These are phyloP conservation scores for Orchesella cincta DNA, from an alignment of 1,140 invertebrate species.

Conservation along the genomic window DNA sequence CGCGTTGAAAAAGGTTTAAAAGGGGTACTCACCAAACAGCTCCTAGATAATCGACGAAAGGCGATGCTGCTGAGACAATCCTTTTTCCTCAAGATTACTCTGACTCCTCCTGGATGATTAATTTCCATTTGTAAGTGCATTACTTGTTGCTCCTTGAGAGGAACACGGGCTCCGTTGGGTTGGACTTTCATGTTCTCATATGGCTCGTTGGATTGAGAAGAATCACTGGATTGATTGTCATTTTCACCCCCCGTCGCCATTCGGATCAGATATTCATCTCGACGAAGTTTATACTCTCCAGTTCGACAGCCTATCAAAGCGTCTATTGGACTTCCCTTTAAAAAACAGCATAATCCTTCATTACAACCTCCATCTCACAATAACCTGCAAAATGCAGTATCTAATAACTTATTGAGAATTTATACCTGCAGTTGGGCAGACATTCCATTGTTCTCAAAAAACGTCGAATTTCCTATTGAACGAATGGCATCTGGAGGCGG, in stretches of 20 bases:
- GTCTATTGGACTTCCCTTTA: constrained; percentile 42
- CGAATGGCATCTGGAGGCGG: too few species aligned
- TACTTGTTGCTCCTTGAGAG: constrained; percentile 75
- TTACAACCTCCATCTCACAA: background rate
- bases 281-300: constrained; percentile 43
- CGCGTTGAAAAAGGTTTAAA: too few species aligned
- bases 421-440: background rate
- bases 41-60: constrained; percentile 73
- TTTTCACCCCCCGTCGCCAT: background rate
- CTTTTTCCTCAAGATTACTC: constrained; percentile 67
- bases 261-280: constrained; percentile 30
- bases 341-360: too few species aligned
- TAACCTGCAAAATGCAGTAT: background rate
- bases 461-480: constrained; percentile 9
- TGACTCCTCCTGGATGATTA: constrained; percentile 69
- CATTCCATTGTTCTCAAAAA: background rate
- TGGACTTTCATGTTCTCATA: background rate
- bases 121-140: constrained; percentile 72
- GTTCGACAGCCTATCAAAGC: constrained; percentile 38
- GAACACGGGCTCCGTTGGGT: constrained; percentile 52
- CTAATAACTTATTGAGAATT: background rate
- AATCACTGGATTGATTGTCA: constrained; percentile 1
- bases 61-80: constrained; percentile 75
- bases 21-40: constrained; percentile 66
- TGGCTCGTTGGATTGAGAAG: background rate